Base-by-base conservation (phyloP, 2,113 vertebrate genomes). In the Carollia perspicillata region DNA sequence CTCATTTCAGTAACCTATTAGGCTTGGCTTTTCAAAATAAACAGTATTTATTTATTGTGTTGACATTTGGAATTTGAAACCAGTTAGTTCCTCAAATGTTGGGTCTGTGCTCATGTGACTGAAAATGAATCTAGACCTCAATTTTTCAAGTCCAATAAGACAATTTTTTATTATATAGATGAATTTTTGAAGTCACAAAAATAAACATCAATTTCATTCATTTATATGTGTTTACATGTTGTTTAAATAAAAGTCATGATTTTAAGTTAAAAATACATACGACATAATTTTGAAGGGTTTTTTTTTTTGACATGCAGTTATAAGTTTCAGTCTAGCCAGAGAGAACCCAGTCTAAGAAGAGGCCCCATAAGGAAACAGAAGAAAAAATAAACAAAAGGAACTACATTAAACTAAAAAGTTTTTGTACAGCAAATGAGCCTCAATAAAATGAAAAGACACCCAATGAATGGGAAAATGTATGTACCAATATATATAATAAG, bases 51-150 rank as follows among this genome's bases (percentile, higher is more conserved):
- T 75, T 93, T 22, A 51, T 95, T 97, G 96, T 96, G 65, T 93
- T 95, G 84, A 94, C 96, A 98, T 98, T 60, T 97, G 97, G 93
- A 53, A 97, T 97, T 98, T 97, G 68, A 98, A 93, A 93, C 58
- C 79, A 94, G 97, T 98, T 93, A 96, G 84, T 97, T 98, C 91
- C 92, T 97, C 93, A 98, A 98, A 96, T 93, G 71, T 96, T 97
- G 95, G 97, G 63, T 80, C 90, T 95, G 18, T 97, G 68, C 97
- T 98, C 97, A 97, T 97, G 47, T 87, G 97, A 98, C 93, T 91
- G 60, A 97, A 98, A 98, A 96, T 97, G 91, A 98, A 96, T 96
- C 93, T 97, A 96, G 71, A 95, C 97, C 98, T 97, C 89, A 95
- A 96, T 22, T 92, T 97, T 95, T 97, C 75, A 95, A 97, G 81